Conservation (phyloP, 2,797 vertebrate genomes). For the Sebastolobus alascanus region DNA sequence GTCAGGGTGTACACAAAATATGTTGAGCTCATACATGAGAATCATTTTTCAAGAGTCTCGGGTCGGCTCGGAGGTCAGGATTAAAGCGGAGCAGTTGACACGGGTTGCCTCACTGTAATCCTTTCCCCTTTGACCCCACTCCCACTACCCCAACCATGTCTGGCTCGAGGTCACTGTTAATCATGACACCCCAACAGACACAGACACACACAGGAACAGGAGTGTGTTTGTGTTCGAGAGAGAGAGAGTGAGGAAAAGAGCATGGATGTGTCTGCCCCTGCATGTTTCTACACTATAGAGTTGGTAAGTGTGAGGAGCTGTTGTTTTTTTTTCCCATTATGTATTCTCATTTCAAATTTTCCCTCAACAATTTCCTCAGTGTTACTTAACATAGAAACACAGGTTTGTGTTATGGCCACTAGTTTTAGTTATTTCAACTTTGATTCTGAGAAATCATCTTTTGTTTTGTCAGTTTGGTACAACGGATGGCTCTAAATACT, state of each 20-base stretch:
- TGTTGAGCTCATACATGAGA: slow-evolving; percentile 24
- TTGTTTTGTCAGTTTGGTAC: not conserved
- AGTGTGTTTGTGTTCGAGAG: not conserved
- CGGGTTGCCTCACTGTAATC: slow-evolving; percentile 63
- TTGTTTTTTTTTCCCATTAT: not conserved
- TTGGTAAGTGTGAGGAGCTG: not conserved
- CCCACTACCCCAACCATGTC: slow-evolving; percentile 46
- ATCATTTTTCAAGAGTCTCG: slow-evolving; percentile 36
- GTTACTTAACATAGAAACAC: not conserved
- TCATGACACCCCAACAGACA: slow-evolving; percentile 49
- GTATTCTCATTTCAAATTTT: not conserved
- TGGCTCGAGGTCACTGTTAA: slow-evolving; percentile 66
- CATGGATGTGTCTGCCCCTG: not conserved
- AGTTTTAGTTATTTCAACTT: not conserved
- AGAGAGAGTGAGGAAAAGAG: not conserved
- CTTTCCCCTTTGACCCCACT: slow-evolving; percentile 67
- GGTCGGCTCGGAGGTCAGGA: slow-evolving; percentile 34
- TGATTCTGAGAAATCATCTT: not conserved
- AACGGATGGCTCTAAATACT: not conserved
- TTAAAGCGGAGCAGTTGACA: slow-evolving; percentile 62
- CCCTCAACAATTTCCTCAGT: not conserved
- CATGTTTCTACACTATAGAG: not conserved
- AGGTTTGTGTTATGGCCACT: not conserved
- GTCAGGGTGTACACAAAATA: not conserved
- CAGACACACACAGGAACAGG: slow-evolving; percentile 10